These are phyloP conservation scores for Acronicta leporina DNA, from an alignment of 2,888 invertebrate species.

Conservation along the genomic window DNA sequence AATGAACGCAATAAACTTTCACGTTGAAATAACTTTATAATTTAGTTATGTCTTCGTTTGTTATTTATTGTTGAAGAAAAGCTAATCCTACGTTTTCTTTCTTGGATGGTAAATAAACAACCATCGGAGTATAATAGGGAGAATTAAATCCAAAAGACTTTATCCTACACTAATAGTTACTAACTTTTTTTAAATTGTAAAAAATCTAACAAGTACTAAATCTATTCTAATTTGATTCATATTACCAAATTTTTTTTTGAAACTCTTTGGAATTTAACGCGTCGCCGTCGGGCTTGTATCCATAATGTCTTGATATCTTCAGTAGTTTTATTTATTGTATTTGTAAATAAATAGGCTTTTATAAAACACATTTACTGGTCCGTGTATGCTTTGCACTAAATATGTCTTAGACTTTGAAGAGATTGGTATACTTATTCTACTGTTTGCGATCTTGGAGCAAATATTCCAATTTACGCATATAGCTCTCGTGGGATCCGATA, in stretches of 20 bases:
- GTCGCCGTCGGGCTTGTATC: conserved; percentile 29
- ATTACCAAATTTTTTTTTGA: conserved; percentile 48
- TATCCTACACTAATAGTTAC: conserved; percentile 31
- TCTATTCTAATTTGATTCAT: conserved; percentile 51
- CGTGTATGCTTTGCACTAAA: conserved; percentile 2
- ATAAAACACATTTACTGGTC: conserved; percentile 19
- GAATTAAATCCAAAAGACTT: conserved; percentile 40
- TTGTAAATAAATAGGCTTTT: conserved; percentile 11
- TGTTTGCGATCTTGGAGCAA: background rate
- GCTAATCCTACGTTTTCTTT: conserved; percentile 39
- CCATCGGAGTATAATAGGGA: conserved; percentile 23
- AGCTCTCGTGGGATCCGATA: conserved; percentile 9
- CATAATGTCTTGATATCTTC: conserved; percentile 23
- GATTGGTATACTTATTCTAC: conserved; percentile 1
- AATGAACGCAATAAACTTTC: conserved; percentile 45
- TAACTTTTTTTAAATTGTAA: conserved; percentile 37
- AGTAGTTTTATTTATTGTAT: conserved; percentile 24
- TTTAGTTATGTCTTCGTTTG: conserved; percentile 39
- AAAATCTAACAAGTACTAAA: conserved; percentile 44
- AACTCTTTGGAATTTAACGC: conserved; percentile 42
- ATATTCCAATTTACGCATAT: conserved; percentile 6
- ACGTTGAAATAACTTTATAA: conserved; percentile 51
- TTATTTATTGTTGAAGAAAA: conserved; percentile 47
- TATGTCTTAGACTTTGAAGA: conserved; percentile 5
- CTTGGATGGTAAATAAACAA: conserved; percentile 19